Evolutionary conservation across 1,140 invertebrate genomes (phyloP), one percentile per base, ranked within the genome.

Genomic region (Platyscapa corneri): DNA sequence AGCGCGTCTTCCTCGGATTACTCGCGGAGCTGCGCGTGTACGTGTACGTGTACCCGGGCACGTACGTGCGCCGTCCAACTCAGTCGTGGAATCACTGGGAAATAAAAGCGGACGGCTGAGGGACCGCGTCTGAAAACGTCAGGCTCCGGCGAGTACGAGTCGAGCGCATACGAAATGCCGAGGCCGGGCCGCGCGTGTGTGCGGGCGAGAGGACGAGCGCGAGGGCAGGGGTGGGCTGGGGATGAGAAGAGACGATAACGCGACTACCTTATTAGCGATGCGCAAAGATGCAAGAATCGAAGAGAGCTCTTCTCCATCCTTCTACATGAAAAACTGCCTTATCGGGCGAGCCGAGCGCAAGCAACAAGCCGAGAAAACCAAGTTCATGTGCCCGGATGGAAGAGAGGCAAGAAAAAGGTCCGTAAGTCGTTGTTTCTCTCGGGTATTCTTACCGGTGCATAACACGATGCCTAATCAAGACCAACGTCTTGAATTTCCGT

Each of bases 251-350:
- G 87, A 85, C 60, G 65, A 76, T 77, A 86, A 85, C 32, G 78
- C 82, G 49, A 65, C 37, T 60, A 76, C 72, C 87, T 89, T 89
- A 90, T 90, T 89, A 90, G 87, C 88, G 82, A 90, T 89, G 88
- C 87, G 81, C 84, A 34, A 87, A 84, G 75, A 78, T 77, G 77
- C 34, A 81, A 84, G 82, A 83, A 70, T 72, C 64, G 77, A 83
- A 74, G 39, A 46, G 72, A 64, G 37, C 72, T 42, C 78, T 70
- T 56, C 32, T 64, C 30, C 64, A 67, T 46, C 27, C 23, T 37
- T 32, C 20, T n/a, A 75, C 74, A 64, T 72, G 70, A 83, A 83
- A 83, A 83, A 83, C 56, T 77, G 76, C 83, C 76, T 84, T 84
- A 84, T 84, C 84, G 78, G 84, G 78, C 39, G 49, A 34, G 74